Evolutionary conservation across 2,113 vertebrate species (phyloP), one percentile per base, ranked within the genome.

Genomic region (Glareola pratincola): DNA sequence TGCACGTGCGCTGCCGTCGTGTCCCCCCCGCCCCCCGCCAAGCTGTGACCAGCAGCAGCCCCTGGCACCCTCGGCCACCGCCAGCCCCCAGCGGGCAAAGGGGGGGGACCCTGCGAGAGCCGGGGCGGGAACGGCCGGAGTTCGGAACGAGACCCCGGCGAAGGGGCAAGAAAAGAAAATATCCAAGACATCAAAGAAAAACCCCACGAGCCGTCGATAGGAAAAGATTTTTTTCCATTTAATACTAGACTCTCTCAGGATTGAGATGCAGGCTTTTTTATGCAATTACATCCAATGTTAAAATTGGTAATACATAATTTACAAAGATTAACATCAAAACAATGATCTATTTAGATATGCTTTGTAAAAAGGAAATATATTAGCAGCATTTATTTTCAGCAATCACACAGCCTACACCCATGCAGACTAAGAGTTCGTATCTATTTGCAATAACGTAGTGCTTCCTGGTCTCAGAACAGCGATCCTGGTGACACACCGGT

Each of bases 321-420:
- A 98, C 98, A 99, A 98, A 98, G 98, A 98, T 98, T 98, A 98
- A 98, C 98, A 98, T 98, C 98, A 98, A 98, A 98, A 98, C 98
- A 98, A 98, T 98, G 97, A 98, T 98, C 98, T 98, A 98, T 98
- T 98, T 98, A 98, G 98, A 98, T 98, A 98, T 98, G 98, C 98
- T 98, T 97, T 98, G 98, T 98, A 98, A 98, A 98, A 98, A 98
- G 98, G 98, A 98, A 98, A 98, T 98, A 98, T 98, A 98, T 98
- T 98, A 98, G 98, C 98, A 98, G 98, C 98, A 98, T 98, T 98
- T 98, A 97, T 98, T 98, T 97, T 98, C 98, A 98, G 98, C 98
- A 98, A 98, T 98, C 98, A 98, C 98, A 98, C 98, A 98, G 98
- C 98, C 97, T 98, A 98, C 97, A 98, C 98, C 98, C 98, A 98